phyloP scores from a whole-genome alignment of 1,140 invertebrate genomes.

The Drosophila tani region DNA sequence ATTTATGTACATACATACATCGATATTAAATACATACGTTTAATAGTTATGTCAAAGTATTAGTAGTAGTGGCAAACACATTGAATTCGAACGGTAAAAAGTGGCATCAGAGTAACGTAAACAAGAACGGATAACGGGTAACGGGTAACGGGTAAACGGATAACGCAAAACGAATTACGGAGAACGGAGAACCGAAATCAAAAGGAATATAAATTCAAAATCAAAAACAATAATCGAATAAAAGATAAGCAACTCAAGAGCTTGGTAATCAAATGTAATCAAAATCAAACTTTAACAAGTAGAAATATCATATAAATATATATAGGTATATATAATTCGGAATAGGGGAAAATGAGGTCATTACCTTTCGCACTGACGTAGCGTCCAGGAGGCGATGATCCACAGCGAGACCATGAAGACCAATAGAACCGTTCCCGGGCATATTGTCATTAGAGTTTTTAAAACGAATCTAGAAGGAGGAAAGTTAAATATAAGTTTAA shows the following conservation, averaged over 20 bases:
- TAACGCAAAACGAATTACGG: constrained; percentile 20
- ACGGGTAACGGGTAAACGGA: background rate
- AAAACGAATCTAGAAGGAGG: constrained; percentile 93
- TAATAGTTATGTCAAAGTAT: constrained; percentile 47
- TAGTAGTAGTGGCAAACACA: constrained; percentile 47
- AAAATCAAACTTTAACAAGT: constrained; percentile 15
- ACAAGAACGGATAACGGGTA: constrained; percentile 10
- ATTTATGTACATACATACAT: constrained; percentile 69
- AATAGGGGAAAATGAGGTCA: constrained; percentile 56
- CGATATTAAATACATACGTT: constrained; percentile 51
- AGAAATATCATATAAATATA: constrained; percentile 27
- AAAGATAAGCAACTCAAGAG: constrained; percentile 8
- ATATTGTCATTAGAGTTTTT: constrained; percentile 99
- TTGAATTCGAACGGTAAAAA: constrained; percentile 45
- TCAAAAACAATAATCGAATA: constrained; percentile 14
- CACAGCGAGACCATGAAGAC: constrained; percentile 99
- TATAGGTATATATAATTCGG: constrained; percentile 29
- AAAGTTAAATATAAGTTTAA: background rate
- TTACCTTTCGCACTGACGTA: constrained; percentile 99
- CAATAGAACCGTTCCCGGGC: constrained; percentile 98
- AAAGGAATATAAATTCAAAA: constrained; percentile 6
- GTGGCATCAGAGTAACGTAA: constrained; percentile 32
- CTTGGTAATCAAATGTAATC: constrained; percentile 1
- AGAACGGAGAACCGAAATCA: constrained; percentile 8
- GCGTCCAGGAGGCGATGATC: constrained; percentile 99